Base-by-base conservation (phyloP, 2,113 vertebrate genomes). In the Sus scrofa region DNA sequence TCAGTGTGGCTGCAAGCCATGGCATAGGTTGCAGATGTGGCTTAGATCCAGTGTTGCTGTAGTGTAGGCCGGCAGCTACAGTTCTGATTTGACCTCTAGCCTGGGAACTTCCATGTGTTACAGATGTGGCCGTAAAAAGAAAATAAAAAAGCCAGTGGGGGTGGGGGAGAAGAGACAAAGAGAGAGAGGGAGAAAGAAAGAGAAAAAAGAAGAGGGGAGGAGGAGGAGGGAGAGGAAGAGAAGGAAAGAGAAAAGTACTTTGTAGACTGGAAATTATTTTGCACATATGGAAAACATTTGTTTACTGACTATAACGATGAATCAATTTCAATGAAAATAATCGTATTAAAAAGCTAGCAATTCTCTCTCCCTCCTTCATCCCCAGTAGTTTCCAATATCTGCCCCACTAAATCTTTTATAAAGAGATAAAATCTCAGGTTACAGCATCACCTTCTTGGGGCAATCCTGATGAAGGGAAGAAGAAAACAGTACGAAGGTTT, bases 321-420 rank as follows among this genome's bases (percentile, higher is more conserved):
- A 30, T 74, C n/a, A 2, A 2, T 91, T 91, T 90, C 70, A 75
- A 6, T 39, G 75, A 95, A 91, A 93, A 86, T 44, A 89, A 94
- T 96, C 74, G 79, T 44, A 89, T 19, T 70, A 70, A 95, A 70
- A 62, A 96, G 39, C 44, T 77, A 73, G 89, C 11, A 27, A 24
- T 44, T 95, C n/a, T 79, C 52, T 58, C n/a, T 12, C 24, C n/a
- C 34, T 37, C 27, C 56, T 6, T 62, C 24, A 34, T 3, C 9
- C 39, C 27, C n/a, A 71, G 2, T 39, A 13, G 14, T 86, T 82
- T 77, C 10, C 34, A 82, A 16, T 58, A 56, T 16, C 70, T 86
- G 39, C 5, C 78, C 34, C 27, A 93, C 70, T 16, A 52, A 92
- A 24, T 58, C 10, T 52, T 88, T 63, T 52, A n/a, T 52, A 87